Conservation (phyloP, 2,113 vertebrate genomes). For the Grammomys surdaster region DNA sequence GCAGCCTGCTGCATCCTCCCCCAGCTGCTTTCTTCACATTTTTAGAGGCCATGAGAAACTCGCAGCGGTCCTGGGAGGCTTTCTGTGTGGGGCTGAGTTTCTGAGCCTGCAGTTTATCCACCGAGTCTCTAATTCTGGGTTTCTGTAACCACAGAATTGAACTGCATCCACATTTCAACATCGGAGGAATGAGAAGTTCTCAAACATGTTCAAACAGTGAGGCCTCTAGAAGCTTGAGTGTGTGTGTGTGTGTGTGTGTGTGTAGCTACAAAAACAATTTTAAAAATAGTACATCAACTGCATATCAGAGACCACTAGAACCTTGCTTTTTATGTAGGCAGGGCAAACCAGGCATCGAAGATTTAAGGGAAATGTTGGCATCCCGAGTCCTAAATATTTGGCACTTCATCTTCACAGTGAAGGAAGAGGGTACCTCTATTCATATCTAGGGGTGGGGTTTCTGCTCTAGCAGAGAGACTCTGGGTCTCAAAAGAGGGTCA, state of each 20-base stretch:
- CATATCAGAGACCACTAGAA: neutral
- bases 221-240: neutral
- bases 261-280: constrained; percentile 34
- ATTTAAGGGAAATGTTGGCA: neutral
- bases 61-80: neutral
- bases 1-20: neutral
- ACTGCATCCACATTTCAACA: constrained; percentile 41
- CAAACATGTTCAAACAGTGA: neutral
- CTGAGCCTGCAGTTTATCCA: neutral
- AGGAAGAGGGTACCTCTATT: neutral
- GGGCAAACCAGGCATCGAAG: neutral
- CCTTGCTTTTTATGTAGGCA: neutral
- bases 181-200: constrained; percentile 3
- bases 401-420: neutral
- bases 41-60: neutral
- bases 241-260: neutral
- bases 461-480: neutral
- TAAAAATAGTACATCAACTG: neutral
- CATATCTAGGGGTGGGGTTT: neutral
- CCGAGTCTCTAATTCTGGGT: constrained; percentile 26
- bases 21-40: neutral
- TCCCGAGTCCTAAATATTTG: neutral
- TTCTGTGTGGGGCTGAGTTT: neutral
- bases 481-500: neutral
- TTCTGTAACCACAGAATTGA: constrained; percentile 53